Evolutionary conservation across 2,113 vertebrate genomes (phyloP), one percentile per base, ranked within the genome.

Genomic region (Tichodroma muraria): DNA sequence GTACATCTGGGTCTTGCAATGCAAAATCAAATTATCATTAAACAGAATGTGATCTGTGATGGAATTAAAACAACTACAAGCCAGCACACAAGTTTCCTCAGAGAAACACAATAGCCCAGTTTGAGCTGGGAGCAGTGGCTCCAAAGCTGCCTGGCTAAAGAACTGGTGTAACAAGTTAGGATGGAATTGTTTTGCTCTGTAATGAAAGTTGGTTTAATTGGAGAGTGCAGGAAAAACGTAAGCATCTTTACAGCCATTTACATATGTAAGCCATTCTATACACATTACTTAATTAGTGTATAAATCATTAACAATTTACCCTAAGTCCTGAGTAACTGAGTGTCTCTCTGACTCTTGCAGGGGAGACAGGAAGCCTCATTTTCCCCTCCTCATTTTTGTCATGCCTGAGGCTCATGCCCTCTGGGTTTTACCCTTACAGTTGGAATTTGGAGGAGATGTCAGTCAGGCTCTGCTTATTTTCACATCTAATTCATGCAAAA

Each of bases 21-120:
- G 95, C 95, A 98, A 97, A 97, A 98, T 98, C 97, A 98, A 98
- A 98, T 97, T 96, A 97, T 97, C 97, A 97, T 97, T 97, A 97
- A 97, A 97, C 88, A 95, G 94, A 97, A 97, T 91, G 95, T 69
- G 91, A 93, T 85, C 71, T 69, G 87, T 83, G 88, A 89, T 94
- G 49, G 94, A 96, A 95, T 44, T 88, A 88, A 92, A 95, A 66
- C 93, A 78, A 95, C 89, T 19, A 9, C 85, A 80, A 92, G 96
- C 79, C 85, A 75, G 90, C 94, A 68, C 18, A 80, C 91, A 97
- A 88, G 71, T 88, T 91, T 68, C 89, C 17, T 27, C 21, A 57
- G 84, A 76, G 89, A 95, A 96, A 88, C 59, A 60, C 59, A 89
- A 47, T 50, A 50, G 60, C 23, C 76, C 50, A 63, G 61, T 49